Percentiles rank a stretch among this genome's conserved stretches.
Conservation (phyloP, 2,113 vertebrate species). For the Hippocampus mohnikei region DNA sequence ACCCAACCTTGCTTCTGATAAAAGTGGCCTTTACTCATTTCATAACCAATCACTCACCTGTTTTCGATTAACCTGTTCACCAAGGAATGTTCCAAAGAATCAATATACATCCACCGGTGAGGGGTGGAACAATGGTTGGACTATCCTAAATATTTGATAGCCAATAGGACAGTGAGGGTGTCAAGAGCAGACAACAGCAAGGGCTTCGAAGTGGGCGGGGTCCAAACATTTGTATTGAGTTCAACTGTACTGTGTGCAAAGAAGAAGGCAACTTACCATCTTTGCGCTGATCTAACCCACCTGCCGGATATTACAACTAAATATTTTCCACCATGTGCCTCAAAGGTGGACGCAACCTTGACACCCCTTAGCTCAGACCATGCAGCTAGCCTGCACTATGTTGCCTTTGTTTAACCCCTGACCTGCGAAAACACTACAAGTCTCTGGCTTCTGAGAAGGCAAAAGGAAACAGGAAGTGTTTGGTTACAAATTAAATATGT, state of each 20-base stretch:
- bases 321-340: slow-evolving; percentile 74
- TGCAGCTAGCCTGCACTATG: slow-evolving; percentile 69
- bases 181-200: slow-evolving; percentile 29
- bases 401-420: slow-evolving; percentile 99
- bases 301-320: slow-evolving; percentile 57
- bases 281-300: slow-evolving; percentile 41
- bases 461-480: slow-evolving; percentile 94
- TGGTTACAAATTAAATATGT: slow-evolving; percentile 98
- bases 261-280: slow-evolving; percentile 37
- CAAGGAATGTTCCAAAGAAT: too few relatives aligned
- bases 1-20: too few relatives aligned
- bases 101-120: too few relatives aligned
- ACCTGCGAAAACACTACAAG: slow-evolving; percentile 85
- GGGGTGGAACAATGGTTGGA: too few relatives aligned
- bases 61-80: too few relatives aligned
- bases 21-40: too few relatives aligned
- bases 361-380: slow-evolving; percentile 53
- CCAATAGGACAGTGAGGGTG: slow-evolving; percentile 60
- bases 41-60: too few relatives aligned
- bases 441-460: slow-evolving; percentile 84
- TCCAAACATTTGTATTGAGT: slow-evolving; percentile 30
- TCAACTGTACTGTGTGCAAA: slow-evolving; percentile 22
- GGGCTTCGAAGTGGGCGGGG: slow-evolving; percentile 17
- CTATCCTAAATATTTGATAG: slow-evolving; percentile 22
- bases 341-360: slow-evolving; percentile 54